A percentile compares a stretch with the other conserved stretches of the same genome.
Evolutionary conservation across 2,888 invertebrate species (phyloP).

Genomic region (Polietes domitor): DNA sequence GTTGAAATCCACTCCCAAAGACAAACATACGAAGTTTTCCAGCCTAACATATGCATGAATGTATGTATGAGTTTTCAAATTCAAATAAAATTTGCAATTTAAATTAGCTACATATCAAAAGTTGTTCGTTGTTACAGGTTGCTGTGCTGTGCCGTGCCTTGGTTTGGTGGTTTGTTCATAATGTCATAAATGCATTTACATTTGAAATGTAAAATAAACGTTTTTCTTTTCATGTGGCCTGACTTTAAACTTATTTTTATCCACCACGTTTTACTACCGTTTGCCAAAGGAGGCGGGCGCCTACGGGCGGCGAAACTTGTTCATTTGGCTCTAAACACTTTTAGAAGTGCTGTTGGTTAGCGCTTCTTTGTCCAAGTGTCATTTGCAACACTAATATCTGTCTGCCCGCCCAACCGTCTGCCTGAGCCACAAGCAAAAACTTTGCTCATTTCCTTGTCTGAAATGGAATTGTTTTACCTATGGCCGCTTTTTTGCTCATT

Average conservation of each 20-base stretch:
- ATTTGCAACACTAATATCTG: background rate
- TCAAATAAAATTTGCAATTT: background rate
- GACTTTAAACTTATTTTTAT: background rate
- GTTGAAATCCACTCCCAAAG: too few relatives aligned
- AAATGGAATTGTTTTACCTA: slow-evolving; percentile 36
- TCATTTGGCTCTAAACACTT: background rate
- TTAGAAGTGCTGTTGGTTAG: background rate
- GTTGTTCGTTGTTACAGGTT: too few relatives aligned
- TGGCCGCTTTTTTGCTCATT: background rate
- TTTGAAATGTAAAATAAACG: background rate
- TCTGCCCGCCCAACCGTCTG: background rate
- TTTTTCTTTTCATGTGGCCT: background rate
- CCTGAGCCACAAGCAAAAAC: background rate
- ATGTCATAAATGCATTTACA: too few relatives aligned
- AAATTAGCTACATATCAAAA: background rate
- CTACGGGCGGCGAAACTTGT: background rate
- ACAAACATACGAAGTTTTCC: too few relatives aligned
- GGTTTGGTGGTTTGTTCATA: too few relatives aligned
- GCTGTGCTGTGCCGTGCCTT: too few relatives aligned
- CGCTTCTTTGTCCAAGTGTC: background rate
- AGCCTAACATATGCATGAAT: too few relatives aligned
- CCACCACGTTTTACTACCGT: background rate
- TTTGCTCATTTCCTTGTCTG: slow-evolving; percentile 47
- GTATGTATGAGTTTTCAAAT: background rate
- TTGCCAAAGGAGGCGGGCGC: background rate